phyloP scores from a whole-genome alignment of 2,888 invertebrate species.

The Leptopilina myrica region DNA sequence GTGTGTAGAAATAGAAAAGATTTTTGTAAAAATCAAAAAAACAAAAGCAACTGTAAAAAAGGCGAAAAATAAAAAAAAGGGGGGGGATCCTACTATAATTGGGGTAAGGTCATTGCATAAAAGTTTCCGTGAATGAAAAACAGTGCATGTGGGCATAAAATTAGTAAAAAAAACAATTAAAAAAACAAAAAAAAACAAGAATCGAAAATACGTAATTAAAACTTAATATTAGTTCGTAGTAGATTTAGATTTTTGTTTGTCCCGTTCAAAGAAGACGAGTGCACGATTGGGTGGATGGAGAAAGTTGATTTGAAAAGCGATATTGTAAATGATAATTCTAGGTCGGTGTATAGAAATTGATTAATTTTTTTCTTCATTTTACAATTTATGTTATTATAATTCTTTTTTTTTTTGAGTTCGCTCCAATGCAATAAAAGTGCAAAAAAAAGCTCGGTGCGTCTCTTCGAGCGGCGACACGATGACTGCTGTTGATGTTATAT shows the following conservation, averaged over 20 bases:
- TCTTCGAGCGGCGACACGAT: slow-evolving; percentile 65
- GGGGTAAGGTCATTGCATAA: slow-evolving; percentile 38
- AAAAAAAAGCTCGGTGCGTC: slow-evolving; percentile 59
- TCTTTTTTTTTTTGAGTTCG: slow-evolving; percentile 55
- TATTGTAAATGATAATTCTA: slow-evolving; percentile 24
- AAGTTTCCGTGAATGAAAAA: slow-evolving; percentile 14
- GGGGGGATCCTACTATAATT: slow-evolving; percentile 6
- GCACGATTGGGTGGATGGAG: slow-evolving; percentile 46
- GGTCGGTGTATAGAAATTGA: slow-evolving; percentile 50
- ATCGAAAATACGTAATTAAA: slow-evolving; percentile 66
- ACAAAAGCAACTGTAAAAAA: slow-evolving; percentile 41
- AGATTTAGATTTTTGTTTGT: slow-evolving; percentile 49
- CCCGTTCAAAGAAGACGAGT: slow-evolving; percentile 53
- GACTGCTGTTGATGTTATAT: slow-evolving; percentile 75
- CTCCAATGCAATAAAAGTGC: slow-evolving; percentile 66
- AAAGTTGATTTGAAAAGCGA: slow-evolving; percentile 40
- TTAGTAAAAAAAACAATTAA: slow-evolving; percentile 33
- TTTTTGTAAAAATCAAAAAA: slow-evolving; percentile 49
- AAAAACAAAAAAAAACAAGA: slow-evolving; percentile 39
- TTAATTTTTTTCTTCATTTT: slow-evolving; percentile 46
- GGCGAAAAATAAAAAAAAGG: slow-evolving; percentile 36
- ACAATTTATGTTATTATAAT: slow-evolving; percentile 57
- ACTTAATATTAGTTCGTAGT: slow-evolving; percentile 63
- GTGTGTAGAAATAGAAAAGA: slow-evolving; percentile 52
- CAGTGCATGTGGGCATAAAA: slow-evolving; percentile 54